These are phyloP conservation scores for Calephelis perditalis DNA, from an alignment of 2,888 invertebrate species.

Conservation along the genomic window DNA sequence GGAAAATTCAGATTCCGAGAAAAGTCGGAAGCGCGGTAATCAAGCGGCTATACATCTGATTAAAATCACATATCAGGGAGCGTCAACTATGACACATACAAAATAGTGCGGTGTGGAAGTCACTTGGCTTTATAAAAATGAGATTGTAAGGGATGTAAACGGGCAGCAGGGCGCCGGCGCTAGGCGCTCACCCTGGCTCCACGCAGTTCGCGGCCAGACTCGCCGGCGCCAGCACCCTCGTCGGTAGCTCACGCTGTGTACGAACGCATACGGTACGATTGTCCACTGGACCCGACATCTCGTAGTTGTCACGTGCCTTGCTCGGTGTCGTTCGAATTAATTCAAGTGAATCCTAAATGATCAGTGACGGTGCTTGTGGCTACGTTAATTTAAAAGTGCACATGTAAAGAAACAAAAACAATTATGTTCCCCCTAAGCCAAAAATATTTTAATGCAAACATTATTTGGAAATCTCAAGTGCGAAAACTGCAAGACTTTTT, in stretches of 20 bases:
- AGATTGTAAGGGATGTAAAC: constrained; percentile 62
- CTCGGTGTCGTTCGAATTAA: constrained; percentile 13
- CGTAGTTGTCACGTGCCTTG: constrained; percentile 29
- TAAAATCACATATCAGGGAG: constrained; percentile 71
- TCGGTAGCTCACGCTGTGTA: constrained; percentile 36
- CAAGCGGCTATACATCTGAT: constrained; percentile 55
- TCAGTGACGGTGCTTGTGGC: constrained; percentile 44
- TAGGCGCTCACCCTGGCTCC: constrained; percentile 52
- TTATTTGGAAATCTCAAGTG: constrained; percentile 43
- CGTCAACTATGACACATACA: constrained; percentile 73
- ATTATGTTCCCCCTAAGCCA: constrained; percentile 44
- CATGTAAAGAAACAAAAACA: constrained; percentile 49
- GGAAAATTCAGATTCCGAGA: constrained; percentile 39
- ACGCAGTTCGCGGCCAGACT: constrained; percentile 56
- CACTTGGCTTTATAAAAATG: constrained; percentile 77
- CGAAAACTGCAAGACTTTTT: constrained; percentile 50
- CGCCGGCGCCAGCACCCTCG: constrained; percentile 62
- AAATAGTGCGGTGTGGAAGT: constrained; percentile 74
- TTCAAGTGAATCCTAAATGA: constrained; percentile 35
- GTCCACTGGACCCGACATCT: constrained; percentile 29
- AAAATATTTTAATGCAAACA: constrained; percentile 33
- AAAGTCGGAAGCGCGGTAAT: constrained; percentile 57
- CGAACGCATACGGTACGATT: constrained; percentile 29
- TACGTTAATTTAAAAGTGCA: constrained; percentile 47
- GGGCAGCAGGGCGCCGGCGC: constrained; percentile 69